A percentile compares a stretch with the other conserved stretches of the same genome.
phyloP scores from a whole-genome alignment of 2,797 vertebrate species.

The Aldrovandia affinis region DNA sequence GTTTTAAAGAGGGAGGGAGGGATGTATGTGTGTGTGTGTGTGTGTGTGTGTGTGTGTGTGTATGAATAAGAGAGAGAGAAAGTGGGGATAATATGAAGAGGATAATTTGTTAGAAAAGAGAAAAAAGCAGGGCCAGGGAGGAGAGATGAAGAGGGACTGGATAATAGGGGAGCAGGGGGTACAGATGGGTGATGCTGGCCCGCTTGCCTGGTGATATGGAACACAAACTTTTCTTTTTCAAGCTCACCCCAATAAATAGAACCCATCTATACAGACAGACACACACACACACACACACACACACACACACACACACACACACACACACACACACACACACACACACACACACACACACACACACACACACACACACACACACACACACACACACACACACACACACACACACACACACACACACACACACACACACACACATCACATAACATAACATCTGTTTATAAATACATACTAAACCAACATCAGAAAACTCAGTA shows the following conservation, averaged over 20 bases:
- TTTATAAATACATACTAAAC: not conserved
- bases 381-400: too few species aligned
- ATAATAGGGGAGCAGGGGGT: constrained; percentile 49
- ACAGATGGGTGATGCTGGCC: constrained; percentile 45
- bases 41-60: not conserved
- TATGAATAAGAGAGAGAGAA: constrained; percentile 54
- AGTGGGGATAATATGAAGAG: constrained; percentile 51
- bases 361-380: too few species aligned
- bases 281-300: constrained; percentile 6
- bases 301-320: too few species aligned
- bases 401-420: too few species aligned
- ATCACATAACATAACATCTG: not conserved
- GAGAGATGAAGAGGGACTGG: constrained; percentile 42
- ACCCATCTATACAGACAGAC: not conserved
- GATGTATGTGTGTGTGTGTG: constrained; percentile 19
- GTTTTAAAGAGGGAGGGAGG: constrained; percentile 22
- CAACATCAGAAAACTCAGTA: not conserved
- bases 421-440: too few species aligned
- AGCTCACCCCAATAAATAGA: constrained; percentile 33
- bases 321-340: too few species aligned
- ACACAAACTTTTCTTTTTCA: constrained; percentile 36
- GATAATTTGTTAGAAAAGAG: not conserved
- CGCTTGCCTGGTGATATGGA: not conserved
- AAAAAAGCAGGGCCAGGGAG: not conserved
- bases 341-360: too few species aligned